Conservation (phyloP, 2,797 vertebrate species). For the Tangara arthus region DNA sequence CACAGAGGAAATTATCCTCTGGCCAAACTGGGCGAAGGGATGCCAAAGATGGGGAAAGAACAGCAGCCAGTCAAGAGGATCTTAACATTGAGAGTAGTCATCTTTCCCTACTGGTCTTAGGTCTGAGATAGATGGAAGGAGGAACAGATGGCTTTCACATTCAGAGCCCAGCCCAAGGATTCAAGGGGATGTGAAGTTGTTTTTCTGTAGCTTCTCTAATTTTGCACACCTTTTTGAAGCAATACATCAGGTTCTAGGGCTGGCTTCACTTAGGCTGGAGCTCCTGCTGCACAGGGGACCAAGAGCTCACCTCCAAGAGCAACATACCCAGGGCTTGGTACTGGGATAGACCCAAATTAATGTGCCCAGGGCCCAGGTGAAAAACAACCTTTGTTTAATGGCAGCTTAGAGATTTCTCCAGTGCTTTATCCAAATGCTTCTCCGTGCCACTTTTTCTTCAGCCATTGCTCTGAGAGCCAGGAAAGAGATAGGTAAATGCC, state of each 20-base stretch:
- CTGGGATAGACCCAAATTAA: not conserved
- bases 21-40: not conserved
- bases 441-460: not conserved
- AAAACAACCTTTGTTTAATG: not conserved
- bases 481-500: not conserved
- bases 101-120: not conserved
- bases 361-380: not conserved
- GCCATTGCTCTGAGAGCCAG: not conserved
- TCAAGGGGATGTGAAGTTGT: not conserved
- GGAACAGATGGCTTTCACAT: not conserved
- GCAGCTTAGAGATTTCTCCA: not conserved
- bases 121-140: not conserved
- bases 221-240: not conserved
- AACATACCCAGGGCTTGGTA: not conserved
- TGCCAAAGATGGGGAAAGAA: slow-evolving; percentile 17
- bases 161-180: not conserved
- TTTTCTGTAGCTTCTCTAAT: not conserved
- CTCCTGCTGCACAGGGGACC: not conserved
- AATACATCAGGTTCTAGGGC: rapidly evolving
- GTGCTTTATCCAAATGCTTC: not conserved
- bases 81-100: not conserved
- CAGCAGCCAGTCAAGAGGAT: not conserved
- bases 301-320: not conserved
- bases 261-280: not conserved
- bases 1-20: not conserved